Evolutionary conservation across 2,797 vertebrate species (phyloP).

Genomic region (Stomatorhinus walkeri): DNA sequence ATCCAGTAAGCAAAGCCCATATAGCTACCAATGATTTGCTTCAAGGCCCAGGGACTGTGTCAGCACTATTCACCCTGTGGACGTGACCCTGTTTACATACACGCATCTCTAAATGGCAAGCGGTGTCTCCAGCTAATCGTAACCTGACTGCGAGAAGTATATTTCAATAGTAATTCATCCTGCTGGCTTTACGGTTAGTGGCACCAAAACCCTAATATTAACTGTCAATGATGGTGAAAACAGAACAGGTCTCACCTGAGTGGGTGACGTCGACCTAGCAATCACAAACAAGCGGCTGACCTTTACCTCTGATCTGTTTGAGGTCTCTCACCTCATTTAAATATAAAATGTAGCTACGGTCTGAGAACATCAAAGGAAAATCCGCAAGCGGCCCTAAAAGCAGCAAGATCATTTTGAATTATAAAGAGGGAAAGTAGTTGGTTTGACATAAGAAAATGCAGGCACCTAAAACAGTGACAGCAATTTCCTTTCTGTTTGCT

Average conservation of each 20-base stretch:
- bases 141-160: neutral
- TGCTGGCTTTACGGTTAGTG: neutral
- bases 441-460: neutral
- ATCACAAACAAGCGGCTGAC: neutral
- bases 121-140: slow-evolving; percentile 33
- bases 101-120: slow-evolving; percentile 35
- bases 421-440: neutral
- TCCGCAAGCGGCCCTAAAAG: neutral
- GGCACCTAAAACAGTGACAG: neutral
- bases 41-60: slow-evolving; percentile 50
- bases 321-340: neutral
- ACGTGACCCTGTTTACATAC: slow-evolving; percentile 55
- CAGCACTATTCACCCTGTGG: slow-evolving; percentile 55
- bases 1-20: slow-evolving; percentile 51
- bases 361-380: neutral
- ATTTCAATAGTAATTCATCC: neutral
- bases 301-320: neutral
- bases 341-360: neutral
- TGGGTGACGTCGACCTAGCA: neutral
- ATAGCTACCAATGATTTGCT: slow-evolving; percentile 36
- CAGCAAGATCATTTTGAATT: neutral
- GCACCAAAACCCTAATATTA: neutral
- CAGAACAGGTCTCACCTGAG: neutral
- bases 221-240: neutral
- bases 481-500: neutral